A percentile compares a stretch with the other conserved stretches of the same genome.
phyloP scores from a whole-genome alignment of 2,797 vertebrate species.

The Lepidocolaptes lacrymiger region DNA sequence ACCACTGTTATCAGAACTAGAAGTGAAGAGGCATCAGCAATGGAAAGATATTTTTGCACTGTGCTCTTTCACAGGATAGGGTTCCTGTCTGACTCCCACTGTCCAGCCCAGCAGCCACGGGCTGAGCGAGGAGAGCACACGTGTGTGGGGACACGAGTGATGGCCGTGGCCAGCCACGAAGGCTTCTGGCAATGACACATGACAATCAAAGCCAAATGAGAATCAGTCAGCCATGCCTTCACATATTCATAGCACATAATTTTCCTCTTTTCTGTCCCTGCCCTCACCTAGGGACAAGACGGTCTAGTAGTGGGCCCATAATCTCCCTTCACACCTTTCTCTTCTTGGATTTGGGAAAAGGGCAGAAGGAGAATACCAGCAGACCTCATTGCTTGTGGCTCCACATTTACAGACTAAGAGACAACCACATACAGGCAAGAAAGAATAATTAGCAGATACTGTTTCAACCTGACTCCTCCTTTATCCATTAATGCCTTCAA shows the following conservation, averaged over 20 bases:
- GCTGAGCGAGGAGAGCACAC: fast-evolving
- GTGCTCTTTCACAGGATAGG: background rate
- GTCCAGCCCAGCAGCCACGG: background rate
- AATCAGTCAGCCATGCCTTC: background rate
- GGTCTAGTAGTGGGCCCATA: fast-evolving
- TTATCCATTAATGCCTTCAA: background rate
- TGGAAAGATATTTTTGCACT: background rate
- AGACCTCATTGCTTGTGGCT: background rate
- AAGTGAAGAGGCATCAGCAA: background rate
- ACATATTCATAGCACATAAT: fast-evolving
- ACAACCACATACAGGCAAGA: background rate
- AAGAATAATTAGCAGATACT: background rate
- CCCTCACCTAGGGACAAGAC: background rate
- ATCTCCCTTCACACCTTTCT: background rate
- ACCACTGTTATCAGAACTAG: background rate
- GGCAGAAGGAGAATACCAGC: background rate
- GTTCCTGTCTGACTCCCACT: fast-evolving
- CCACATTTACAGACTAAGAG: background rate
- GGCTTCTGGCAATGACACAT: fast-evolving
- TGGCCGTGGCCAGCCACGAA: fast-evolving
- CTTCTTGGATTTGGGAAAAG: background rate
- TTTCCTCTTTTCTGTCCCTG: background rate
- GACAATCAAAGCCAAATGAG: background rate
- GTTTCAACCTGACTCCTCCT: background rate
- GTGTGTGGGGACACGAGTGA: fast-evolving